Percentiles rank a stretch among this genome's conserved stretches.
Evolutionary conservation across 2,113 vertebrate genomes (phyloP).

Genomic region (Erpornis zantholeuca): DNA sequence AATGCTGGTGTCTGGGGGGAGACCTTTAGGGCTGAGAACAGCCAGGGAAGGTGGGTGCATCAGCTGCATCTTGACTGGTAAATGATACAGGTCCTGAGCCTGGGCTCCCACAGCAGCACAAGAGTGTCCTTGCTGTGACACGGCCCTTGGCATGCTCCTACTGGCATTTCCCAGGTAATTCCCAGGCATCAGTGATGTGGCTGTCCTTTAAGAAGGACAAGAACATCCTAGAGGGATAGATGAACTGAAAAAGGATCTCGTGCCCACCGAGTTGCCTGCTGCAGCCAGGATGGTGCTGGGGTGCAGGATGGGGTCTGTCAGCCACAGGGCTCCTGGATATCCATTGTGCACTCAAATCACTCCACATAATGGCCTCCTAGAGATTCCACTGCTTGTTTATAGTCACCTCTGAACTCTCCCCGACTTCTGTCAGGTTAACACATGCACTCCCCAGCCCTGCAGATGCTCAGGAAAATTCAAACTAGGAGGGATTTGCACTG

Average conservation of each 20-base stretch:
- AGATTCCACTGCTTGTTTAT: background rate
- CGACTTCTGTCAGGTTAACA: background rate
- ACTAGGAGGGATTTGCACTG: background rate
- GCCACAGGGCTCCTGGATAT: background rate
- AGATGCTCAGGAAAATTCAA: background rate
- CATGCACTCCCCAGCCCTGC: background rate
- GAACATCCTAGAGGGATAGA: background rate
- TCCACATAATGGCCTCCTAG: background rate
- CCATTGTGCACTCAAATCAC: background rate
- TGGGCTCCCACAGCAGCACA: fast-evolving
- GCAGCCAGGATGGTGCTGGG: background rate
- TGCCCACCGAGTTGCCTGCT: background rate
- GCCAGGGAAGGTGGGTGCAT: background rate
- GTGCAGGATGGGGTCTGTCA: background rate
- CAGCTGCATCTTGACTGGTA: background rate
- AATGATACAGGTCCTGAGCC: background rate
- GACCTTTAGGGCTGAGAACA: background rate
- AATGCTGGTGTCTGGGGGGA: background rate
- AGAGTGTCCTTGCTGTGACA: background rate
- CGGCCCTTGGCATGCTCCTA: too few species aligned
- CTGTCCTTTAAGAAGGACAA: background rate
- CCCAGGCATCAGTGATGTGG: fast-evolving
- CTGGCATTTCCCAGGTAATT: background rate
- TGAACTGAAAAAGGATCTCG: background rate
- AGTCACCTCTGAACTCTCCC: background rate